Percentiles rank a stretch among this genome's conserved stretches.
Evolutionary conservation across 2,888 invertebrate species (phyloP).

Genomic region (Microdon myrmicae): DNA sequence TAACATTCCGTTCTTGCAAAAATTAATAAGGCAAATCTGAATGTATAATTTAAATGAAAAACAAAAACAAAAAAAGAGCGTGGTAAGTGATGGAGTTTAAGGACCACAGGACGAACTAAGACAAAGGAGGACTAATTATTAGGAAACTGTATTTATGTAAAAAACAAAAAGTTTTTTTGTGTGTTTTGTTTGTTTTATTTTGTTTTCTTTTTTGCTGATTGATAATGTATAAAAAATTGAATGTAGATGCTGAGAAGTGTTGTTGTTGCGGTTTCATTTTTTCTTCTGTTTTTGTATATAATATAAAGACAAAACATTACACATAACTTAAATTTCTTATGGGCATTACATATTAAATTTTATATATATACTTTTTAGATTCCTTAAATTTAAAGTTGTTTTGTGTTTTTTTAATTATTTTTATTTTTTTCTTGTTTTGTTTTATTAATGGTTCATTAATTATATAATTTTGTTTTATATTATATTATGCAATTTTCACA

Average conservation of each 20-base stretch:
- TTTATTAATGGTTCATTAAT: slow-evolving; percentile 51
- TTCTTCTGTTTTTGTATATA: too few species aligned
- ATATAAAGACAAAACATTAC: slow-evolving; percentile 62
- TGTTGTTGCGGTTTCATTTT: slow-evolving; percentile 50
- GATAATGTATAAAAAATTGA: slow-evolving; percentile 38
- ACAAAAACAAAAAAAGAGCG: too few species aligned
- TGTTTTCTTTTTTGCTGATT: slow-evolving; percentile 27
- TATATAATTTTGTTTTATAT: slow-evolving; percentile 63
- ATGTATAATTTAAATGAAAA: too few species aligned
- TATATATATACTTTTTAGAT: slow-evolving; percentile 45
- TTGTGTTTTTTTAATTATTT: slow-evolving; percentile 53
- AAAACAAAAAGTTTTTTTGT: slow-evolving; percentile 37
- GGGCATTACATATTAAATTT: slow-evolving; percentile 54
- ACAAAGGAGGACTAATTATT: too few species aligned
- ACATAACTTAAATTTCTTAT: slow-evolving; percentile 64
- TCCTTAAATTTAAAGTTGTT: slow-evolving; percentile 55
- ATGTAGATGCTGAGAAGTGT: too few species aligned
- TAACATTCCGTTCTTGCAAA: too few species aligned
- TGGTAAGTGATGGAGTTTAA: too few species aligned
- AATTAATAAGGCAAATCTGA: too few species aligned
- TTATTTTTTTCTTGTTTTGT: slow-evolving; percentile 54
- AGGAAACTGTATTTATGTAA: too few species aligned
- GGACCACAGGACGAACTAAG: too few species aligned
- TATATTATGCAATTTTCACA: slow-evolving; percentile 65
- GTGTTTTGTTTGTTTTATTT: slow-evolving; percentile 28